Evolutionary conservation across 2,797 vertebrate species (phyloP).

Genomic region (Sternotherus odoratus): DNA sequence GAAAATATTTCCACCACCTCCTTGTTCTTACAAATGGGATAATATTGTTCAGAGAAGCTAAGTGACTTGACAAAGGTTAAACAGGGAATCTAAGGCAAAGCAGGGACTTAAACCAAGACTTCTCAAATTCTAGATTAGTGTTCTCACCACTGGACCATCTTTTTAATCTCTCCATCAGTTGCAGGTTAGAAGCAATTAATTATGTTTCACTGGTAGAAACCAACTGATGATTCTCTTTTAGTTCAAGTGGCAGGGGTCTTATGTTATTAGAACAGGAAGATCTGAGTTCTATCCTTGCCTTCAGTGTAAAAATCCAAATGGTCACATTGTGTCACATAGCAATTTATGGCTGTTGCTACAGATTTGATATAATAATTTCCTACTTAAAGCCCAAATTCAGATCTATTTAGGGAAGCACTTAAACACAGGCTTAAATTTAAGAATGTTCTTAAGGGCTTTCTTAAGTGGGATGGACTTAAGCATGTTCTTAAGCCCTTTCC

Average conservation of each 20-base stretch:
- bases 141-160: too few species aligned
- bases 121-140: too few species aligned
- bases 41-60: background rate
- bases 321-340: background rate
- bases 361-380: conserved; percentile 34
- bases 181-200: background rate
- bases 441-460: conserved; percentile 30
- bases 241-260: background rate
- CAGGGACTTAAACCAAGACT: background rate
- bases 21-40: background rate
- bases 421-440: conserved; percentile 50
- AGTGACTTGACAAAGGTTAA: background rate
- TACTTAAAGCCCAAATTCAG: background rate
- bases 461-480: background rate
- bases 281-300: background rate
- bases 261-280: background rate
- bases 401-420: conserved; percentile 22
- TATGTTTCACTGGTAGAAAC: background rate
- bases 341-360: too few species aligned
- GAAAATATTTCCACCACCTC: background rate
- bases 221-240: background rate
- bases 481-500: background rate
- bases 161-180: background rate
- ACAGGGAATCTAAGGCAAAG: background rate
- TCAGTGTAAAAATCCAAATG: background rate